These are phyloP conservation scores for Cryptocheilus praepositus DNA, from an alignment of 2,888 invertebrate species.

Conservation along the genomic window DNA sequence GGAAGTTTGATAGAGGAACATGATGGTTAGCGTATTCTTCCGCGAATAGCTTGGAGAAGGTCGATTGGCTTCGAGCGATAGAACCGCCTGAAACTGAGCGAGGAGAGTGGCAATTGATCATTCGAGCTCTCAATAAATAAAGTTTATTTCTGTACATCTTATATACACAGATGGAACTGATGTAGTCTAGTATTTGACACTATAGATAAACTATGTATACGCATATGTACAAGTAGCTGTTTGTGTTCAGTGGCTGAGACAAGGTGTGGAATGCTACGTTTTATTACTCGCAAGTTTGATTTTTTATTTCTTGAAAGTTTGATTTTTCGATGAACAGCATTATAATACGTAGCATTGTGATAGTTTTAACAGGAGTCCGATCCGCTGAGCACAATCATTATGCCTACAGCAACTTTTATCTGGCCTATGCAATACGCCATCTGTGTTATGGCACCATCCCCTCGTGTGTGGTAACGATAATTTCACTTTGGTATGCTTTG, in stretches of 20 bases:
- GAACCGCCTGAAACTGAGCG: constrained; percentile 55
- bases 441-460: constrained; percentile 26
- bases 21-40: constrained; percentile 62
- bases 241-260: no score
- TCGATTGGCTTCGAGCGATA: constrained; percentile 49
- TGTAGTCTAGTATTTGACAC: constrained; percentile 1
- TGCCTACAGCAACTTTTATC: constrained; percentile 19
- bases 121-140: constrained; percentile 35
- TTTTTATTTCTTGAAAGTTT: no score
- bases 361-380: no score
- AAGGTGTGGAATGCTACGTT: no score
- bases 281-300: background rate
- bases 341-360: no score
- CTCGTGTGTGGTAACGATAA: constrained; percentile 50
- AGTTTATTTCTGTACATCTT: constrained; percentile 49
- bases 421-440: constrained; percentile 41
- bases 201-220: background rate
- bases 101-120: constrained; percentile 51
- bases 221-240: constrained; percentile 1
- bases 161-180: constrained; percentile 27
- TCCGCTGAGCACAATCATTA: background rate
- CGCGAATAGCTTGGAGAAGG: constrained; percentile 75
- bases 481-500: constrained; percentile 58
- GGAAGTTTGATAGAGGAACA: constrained; percentile 76
- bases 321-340: no score